Percentiles rank a stretch among this genome's conserved stretches.
Conservation (phyloP, 2,113 vertebrate species). For the Tylochromis polylepis region DNA sequence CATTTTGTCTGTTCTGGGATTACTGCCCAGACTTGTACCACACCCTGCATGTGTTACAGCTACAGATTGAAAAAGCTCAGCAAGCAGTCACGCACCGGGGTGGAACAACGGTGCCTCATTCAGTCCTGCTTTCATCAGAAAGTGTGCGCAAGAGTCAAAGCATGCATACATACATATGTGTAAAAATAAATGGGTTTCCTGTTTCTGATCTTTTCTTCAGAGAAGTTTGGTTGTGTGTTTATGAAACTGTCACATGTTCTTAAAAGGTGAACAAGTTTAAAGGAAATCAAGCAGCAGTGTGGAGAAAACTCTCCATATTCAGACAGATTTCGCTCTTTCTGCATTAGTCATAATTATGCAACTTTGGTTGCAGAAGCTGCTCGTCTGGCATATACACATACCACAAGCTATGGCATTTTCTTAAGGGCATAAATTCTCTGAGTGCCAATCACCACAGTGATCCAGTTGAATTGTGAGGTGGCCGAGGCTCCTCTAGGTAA, state of each 20-base stretch:
- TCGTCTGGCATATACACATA: background rate
- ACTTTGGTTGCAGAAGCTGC: background rate
- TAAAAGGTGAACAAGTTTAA: background rate
- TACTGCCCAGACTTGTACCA: slow-evolving; percentile 14
- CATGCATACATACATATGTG: background rate
- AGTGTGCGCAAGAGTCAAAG: background rate
- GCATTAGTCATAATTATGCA: slow-evolving; percentile 8
- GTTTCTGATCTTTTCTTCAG: background rate
- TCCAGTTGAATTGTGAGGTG: background rate
- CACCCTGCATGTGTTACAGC: slow-evolving; percentile 19
- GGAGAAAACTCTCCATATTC: background rate
- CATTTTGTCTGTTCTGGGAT: slow-evolving; percentile 17
- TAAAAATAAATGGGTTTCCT: slow-evolving; percentile 22
- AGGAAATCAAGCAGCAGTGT: background rate
- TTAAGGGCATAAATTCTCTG: background rate
- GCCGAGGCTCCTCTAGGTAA: background rate
- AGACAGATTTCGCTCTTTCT: background rate
- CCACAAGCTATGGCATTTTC: background rate
- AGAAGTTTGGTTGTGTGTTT: background rate
- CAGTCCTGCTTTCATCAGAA: background rate
- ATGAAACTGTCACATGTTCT: background rate
- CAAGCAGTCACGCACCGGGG: background rate
- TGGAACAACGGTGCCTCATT: background rate
- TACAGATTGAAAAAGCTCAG: background rate
- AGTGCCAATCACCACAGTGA: background rate